Evolutionary conservation across 2,113 vertebrate genomes (phyloP).

Genomic region (Mola mola): DNA sequence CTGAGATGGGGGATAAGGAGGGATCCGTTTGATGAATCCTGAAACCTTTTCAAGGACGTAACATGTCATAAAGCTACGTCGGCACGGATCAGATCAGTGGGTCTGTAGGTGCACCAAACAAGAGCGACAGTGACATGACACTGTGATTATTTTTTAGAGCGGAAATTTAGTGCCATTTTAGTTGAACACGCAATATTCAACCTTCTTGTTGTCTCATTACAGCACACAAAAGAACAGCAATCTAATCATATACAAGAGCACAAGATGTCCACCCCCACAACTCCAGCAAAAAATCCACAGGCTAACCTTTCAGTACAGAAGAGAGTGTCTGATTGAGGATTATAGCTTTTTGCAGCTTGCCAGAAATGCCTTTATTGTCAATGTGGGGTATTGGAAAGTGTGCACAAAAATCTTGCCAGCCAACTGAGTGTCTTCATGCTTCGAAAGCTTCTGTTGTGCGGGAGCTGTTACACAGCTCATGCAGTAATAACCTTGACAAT

Average conservation of each 20-base stretch:
- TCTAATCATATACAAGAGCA: constrained; percentile 48
- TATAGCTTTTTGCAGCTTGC: constrained; percentile 50
- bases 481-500: constrained; percentile 60
- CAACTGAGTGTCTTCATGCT: constrained; percentile 44
- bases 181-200: constrained; percentile 41
- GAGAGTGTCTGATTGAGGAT: constrained; percentile 55
- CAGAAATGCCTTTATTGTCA: constrained; percentile 43
- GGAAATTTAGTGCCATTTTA: constrained; percentile 41
- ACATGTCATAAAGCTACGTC: constrained; percentile 63
- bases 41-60: constrained; percentile 74
- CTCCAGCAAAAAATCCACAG: constrained; percentile 48
- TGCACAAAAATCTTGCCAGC: constrained; percentile 46
- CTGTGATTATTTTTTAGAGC: constrained; percentile 45
- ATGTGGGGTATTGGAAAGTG: constrained; percentile 28
- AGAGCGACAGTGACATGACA: constrained; percentile 24
- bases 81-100: constrained; percentile 50
- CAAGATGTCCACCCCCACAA: constrained; percentile 40
- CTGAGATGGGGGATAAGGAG: constrained; percentile 69
- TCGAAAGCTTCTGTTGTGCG: constrained; percentile 47
- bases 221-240: constrained; percentile 32
- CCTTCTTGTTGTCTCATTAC: constrained; percentile 38
- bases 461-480: constrained; percentile 32
- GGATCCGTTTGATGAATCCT: constrained; percentile 73
- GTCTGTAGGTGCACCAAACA: constrained; percentile 31
- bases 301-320: constrained; percentile 61